Evolutionary conservation across 2,113 vertebrate genomes (phyloP).

Genomic region (Lophotis ruficrista): DNA sequence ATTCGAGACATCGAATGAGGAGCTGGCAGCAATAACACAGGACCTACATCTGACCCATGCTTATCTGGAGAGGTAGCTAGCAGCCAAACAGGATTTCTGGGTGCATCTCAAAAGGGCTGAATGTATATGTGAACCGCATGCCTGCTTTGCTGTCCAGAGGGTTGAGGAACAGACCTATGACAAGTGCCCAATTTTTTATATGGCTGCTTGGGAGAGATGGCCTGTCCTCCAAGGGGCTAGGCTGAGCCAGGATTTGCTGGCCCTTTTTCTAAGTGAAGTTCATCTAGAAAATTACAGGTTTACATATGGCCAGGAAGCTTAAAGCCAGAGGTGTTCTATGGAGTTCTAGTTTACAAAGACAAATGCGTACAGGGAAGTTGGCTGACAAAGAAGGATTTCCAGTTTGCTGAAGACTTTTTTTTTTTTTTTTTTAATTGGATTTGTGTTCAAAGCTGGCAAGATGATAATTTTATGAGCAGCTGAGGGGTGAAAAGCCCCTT

Average conservation of each 20-base stretch:
- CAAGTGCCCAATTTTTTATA: background rate
- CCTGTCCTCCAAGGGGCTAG: background rate
- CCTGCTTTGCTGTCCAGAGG: background rate
- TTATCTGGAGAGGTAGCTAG: background rate
- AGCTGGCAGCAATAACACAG: background rate
- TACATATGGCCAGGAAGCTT: background rate
- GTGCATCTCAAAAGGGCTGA: background rate
- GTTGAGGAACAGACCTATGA: background rate
- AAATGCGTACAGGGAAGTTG: background rate
- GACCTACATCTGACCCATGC: background rate
- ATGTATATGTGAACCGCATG: fast-evolving
- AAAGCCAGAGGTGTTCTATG: background rate
- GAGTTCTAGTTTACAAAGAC: background rate
- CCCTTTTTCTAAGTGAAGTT: background rate
- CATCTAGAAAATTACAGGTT: background rate
- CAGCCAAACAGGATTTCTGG: background rate
- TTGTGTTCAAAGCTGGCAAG: slow-evolving; percentile 6
- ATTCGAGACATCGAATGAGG: background rate
- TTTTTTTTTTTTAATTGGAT: background rate
- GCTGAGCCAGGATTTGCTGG: background rate
- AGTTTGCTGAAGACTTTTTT: background rate
- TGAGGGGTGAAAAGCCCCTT: slow-evolving; percentile 10
- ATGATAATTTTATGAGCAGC: slow-evolving; percentile 5
- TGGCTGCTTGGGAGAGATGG: background rate
- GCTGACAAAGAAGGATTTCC: background rate